Conservation (phyloP, 2,888 invertebrate genomes). For the Mythimna vitellina region DNA sequence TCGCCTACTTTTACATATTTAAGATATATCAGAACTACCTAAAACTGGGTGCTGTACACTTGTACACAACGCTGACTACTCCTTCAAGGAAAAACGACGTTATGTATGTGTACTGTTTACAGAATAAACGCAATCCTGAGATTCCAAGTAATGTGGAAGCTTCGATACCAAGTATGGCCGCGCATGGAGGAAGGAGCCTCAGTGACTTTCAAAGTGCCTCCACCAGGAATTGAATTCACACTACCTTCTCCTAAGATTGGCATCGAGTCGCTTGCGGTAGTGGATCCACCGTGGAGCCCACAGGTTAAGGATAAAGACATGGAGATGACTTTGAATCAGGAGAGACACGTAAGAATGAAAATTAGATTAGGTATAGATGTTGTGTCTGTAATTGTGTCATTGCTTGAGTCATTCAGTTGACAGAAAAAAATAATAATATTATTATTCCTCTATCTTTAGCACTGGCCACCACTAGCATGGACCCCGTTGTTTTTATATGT, state of each 20-base stretch:
- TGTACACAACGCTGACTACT: too few relatives aligned
- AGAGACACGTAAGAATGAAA: conserved; percentile 94
- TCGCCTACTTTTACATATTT: neutral
- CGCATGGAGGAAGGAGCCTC: conserved; percentile 99
- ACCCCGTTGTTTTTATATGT: conserved; percentile 26
- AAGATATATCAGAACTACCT: neutral
- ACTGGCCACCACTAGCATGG: conserved; percentile 36
- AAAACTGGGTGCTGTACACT: neutral
- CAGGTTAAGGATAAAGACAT: conserved; percentile 99
- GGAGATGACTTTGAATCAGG: conserved; percentile 99
- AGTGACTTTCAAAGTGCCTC: conserved; percentile 98
- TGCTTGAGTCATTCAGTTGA: neutral
- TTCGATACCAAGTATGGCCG: conserved; percentile 99
- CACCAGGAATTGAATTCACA: conserved; percentile 99
- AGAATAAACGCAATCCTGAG: conserved; percentile 90
- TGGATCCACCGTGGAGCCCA: conserved; percentile 99
- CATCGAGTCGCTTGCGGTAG: conserved; percentile 97
- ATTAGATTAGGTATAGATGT: conserved; percentile 15
- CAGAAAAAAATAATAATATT: conserved; percentile 21
- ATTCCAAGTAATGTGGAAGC: conserved; percentile 98
- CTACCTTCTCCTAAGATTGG: conserved; percentile 99
- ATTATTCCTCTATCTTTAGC: conserved; percentile 27
- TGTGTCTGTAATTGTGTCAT: conserved; percentile 32
- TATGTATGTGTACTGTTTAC: conserved; percentile 27
- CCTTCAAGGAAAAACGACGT: neutral